Conservation (phyloP, 2,113 vertebrate species). For the Micromys minutus region DNA sequence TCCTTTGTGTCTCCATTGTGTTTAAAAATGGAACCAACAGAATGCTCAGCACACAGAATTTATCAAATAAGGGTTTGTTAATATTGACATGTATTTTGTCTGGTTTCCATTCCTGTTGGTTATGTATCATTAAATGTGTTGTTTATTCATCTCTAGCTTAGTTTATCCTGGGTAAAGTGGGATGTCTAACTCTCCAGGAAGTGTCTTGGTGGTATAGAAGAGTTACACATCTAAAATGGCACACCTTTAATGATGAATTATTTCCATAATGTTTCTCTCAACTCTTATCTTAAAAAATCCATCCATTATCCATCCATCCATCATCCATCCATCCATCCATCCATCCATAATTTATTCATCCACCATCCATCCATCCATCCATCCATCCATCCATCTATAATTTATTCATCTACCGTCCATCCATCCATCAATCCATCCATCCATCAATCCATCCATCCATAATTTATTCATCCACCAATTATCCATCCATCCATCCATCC, state of each 20-base stretch:
- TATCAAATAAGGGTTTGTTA: slow-evolving; percentile 33
- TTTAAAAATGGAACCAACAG: slow-evolving; percentile 34
- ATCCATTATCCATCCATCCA: neutral
- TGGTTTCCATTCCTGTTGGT: neutral
- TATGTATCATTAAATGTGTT: neutral
- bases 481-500: neutral
- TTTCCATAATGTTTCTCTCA: slow-evolving; percentile 25
- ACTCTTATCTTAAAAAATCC: slow-evolving; percentile 36
- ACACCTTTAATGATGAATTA: neutral
- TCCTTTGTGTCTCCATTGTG: neutral
- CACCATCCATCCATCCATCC: neutral
- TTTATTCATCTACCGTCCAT: neutral
- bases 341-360: too few relatives aligned
- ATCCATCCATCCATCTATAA: neutral
- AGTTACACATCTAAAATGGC: neutral
- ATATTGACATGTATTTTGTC: slow-evolving; percentile 18
- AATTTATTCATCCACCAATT: too few relatives aligned
- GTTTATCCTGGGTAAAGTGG: neutral
- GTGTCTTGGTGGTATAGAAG: neutral
- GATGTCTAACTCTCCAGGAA: neutral
- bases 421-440: neutral
- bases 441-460: neutral
- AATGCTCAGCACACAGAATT: neutral
- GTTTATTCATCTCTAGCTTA: neutral
- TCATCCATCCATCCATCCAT: neutral